Conservation (phyloP, 2,797 vertebrate species). For the Geotrypetes seraphini region DNA sequence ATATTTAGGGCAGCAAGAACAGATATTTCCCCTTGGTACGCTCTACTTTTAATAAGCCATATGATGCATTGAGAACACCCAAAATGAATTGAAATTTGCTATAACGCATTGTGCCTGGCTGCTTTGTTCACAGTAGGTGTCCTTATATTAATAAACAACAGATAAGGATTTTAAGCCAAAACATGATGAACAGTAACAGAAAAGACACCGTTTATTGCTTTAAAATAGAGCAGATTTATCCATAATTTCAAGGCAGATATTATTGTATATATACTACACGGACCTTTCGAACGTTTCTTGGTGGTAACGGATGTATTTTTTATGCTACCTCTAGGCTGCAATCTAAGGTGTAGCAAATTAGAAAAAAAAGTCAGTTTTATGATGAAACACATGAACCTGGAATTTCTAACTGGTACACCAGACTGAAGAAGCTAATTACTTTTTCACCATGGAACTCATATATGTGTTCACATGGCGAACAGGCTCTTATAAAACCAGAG, state of each 20-base stretch:
- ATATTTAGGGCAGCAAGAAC: too few relatives aligned
- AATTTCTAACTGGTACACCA: constrained; percentile 49
- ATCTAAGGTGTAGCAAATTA: constrained; percentile 50
- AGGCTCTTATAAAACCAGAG: constrained; percentile 20
- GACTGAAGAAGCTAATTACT: constrained; percentile 54
- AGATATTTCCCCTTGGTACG: too few relatives aligned
- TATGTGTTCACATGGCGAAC: constrained; percentile 31
- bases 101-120: constrained; percentile 16
- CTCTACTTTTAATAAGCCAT: too few relatives aligned
- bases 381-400: constrained; percentile 44
- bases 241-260: constrained; percentile 17
- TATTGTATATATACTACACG: constrained; percentile 24
- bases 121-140: constrained; percentile 23
- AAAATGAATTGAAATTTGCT: constrained; percentile 22
- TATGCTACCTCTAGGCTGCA: constrained; percentile 31
- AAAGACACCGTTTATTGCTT: constrained; percentile 32
- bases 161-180: constrained; percentile 57
- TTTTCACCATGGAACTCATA: constrained; percentile 39
- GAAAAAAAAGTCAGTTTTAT: constrained; percentile 61
- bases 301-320: constrained; percentile 33
- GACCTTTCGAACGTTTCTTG: constrained; percentile 28
- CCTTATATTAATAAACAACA: constrained; percentile 47
- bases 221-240: constrained; percentile 21
- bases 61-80: constrained; percentile 19
- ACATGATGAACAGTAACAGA: constrained; percentile 23